Evolutionary conservation across 2,888 invertebrate genomes (phyloP).

Genomic region (Campaea margaritaria): DNA sequence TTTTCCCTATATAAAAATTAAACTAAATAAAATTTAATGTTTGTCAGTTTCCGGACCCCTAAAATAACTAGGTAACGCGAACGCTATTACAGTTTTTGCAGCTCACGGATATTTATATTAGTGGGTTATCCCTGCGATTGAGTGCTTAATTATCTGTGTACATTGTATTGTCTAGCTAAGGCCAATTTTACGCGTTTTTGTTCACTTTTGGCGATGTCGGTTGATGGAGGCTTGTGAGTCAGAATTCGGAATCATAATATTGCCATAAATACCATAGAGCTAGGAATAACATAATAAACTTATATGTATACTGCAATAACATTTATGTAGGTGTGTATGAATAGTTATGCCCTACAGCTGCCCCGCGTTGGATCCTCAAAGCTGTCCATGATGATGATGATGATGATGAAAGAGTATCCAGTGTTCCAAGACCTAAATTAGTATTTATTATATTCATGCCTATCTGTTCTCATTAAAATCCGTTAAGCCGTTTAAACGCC

Average conservation of each 20-base stretch:
- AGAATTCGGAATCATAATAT: background rate
- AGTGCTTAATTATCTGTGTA: constrained; percentile 29
- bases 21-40: too few relatives aligned
- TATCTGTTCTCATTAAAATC: too few relatives aligned
- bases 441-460: too few relatives aligned
- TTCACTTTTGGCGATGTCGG: background rate
- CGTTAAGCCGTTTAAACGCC: too few relatives aligned
- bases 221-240: background rate
- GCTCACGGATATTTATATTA: constrained; percentile 50
- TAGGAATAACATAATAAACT: background rate
- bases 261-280: background rate
- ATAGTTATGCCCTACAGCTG: too few relatives aligned
- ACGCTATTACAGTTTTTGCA: constrained; percentile 21
- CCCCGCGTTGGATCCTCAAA: too few relatives aligned
- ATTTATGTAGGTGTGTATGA: too few relatives aligned
- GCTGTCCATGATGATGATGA: too few relatives aligned
- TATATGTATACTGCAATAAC: too few relatives aligned
- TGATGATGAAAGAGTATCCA: too few relatives aligned
- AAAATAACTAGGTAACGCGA: constrained; percentile 8
- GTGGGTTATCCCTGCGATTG: constrained; percentile 59
- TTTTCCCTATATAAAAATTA: background rate
- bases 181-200: constrained; percentile 24
- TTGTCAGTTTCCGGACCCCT: background rate
- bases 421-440: too few relatives aligned
- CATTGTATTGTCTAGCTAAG: constrained; percentile 8